Conservation (phyloP, 1,140 invertebrate species). For the Drosophila persimilis region DNA sequence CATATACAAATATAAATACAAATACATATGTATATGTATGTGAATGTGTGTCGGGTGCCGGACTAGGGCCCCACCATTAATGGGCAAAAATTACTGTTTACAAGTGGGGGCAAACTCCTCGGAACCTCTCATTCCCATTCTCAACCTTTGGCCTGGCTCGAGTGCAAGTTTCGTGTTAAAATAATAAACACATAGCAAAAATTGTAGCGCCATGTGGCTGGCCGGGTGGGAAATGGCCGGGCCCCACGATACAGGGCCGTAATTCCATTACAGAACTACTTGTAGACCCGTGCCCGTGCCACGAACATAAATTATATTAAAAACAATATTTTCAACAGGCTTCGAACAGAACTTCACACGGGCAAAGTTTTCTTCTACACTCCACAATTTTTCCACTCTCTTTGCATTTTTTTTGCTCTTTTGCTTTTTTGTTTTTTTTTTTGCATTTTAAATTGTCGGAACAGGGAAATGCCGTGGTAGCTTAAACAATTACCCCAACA, state of each 20-base stretch:
- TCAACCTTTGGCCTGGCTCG: constrained; percentile 17
- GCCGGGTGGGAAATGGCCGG: background rate
- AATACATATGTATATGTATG: background rate
- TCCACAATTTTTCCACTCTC: background rate
- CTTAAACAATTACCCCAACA: constrained; percentile 72
- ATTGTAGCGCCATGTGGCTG: constrained; percentile 69
- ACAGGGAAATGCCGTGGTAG: constrained; percentile 70
- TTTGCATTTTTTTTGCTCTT: background rate
- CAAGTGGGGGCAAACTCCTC: constrained; percentile 61
- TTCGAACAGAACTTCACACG: constrained; percentile 66
- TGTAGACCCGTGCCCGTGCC: constrained; percentile 9
- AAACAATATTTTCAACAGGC: constrained; percentile 71
- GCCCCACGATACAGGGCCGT: constrained; percentile 12
- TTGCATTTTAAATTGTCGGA: constrained; percentile 73
- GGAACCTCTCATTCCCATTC: background rate
- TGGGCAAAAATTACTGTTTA: constrained; percentile 80
- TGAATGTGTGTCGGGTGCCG: constrained; percentile 19
- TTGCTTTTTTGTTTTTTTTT: constrained; percentile 35
- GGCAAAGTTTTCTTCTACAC: constrained; percentile 44
- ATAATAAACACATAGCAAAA: constrained; percentile 81
- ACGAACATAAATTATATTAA: constrained; percentile 62
- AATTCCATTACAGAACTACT: constrained; percentile 73
- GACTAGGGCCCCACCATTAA: constrained; percentile 62
- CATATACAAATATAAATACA: constrained; percentile 8
- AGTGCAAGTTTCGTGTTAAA: constrained; percentile 81